Base-by-base conservation (phyloP, 2,888 invertebrate species). In the Linhomoeus sp. region DNA sequence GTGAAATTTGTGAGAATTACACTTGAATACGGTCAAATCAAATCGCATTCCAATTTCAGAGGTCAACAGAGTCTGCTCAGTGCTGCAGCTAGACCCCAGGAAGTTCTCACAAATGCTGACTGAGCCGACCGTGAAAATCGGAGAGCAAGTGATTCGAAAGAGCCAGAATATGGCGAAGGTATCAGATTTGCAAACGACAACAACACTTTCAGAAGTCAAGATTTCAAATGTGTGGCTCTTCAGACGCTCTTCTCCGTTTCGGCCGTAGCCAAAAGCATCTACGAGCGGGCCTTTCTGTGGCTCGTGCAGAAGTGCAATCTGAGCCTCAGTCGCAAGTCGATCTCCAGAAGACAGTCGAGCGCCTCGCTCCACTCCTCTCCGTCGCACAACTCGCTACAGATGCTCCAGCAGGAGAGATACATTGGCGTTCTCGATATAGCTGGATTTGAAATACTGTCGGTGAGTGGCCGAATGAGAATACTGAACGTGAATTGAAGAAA, bases 111-210 rank as follows among this genome's bases (percentile, higher is more conserved):
- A 68, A 55, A 64, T 65, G 47, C 56, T 71, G 45, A 60, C 70
- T 36, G 67, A 68, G 52, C 71, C 71, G 24, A 69, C 66, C 52
- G 68, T 71, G 47, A 69, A 68, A 57, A 57, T 63, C 23, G 70
- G 70, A 35, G 67, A 60, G 38, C 69, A 69, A 50, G 60, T 59
- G 48, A 70, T 71, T 42, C 64, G 66, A 49, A 70, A 70, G 56
- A 68, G 67, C 51, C 68, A 70, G 59, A 70, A 64, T 54, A 58
- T 65, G 51, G 65, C 65, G 47, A 71, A 71, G 63, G 65, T 58
- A 14, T 12, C n/a, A n/a, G n/a, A n/a, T n/a, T n/a, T n/a, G n/a
- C n/a, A n/a, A n/a, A n/a, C n/a, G n/a, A n/a, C n/a, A n/a, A n/a
- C n/a, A n/a, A n/a, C n/a, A n/a, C n/a, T n/a, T n/a, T n/a, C n/a